Conservation (phyloP, 1,140 invertebrate genomes). For the Plectrocnemia conspersa region DNA sequence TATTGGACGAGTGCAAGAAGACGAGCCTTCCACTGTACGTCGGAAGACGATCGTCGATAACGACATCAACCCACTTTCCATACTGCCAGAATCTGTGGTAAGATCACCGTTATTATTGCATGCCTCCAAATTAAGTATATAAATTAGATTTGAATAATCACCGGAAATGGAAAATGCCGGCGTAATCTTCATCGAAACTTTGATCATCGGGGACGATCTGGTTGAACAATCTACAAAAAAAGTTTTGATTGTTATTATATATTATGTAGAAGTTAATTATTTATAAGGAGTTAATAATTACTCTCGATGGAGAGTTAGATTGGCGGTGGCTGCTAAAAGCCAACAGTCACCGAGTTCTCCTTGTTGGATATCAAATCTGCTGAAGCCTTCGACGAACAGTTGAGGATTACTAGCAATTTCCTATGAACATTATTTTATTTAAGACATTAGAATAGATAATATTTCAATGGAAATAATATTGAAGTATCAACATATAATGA, state of each 20-base stretch:
- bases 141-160: conserved; percentile 35
- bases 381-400: conserved; percentile 62
- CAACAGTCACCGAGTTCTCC: conserved; percentile 72
- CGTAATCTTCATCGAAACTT: conserved; percentile 59
- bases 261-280: background rate
- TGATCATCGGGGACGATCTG: conserved; percentile 66
- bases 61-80: conserved; percentile 63
- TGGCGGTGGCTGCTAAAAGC: conserved; percentile 69
- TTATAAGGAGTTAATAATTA: too few relatives aligned
- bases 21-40: conserved; percentile 59
- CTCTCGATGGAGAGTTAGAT: conserved; percentile 56
- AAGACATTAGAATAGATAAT: too few relatives aligned
- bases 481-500: too few relatives aligned
- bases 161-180: conserved; percentile 62
- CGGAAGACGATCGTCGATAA: conserved; percentile 68
- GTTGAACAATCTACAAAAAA: conserved; percentile 51
- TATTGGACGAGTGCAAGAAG: conserved; percentile 61
- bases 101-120: background rate
- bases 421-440: too few relatives aligned
- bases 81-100: conserved; percentile 56
- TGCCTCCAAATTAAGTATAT: too few relatives aligned
- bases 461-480: too few relatives aligned
- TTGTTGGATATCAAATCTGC: conserved; percentile 69
- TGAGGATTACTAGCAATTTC: conserved; percentile 60
- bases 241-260: too few relatives aligned